Evolutionary conservation across 2,888 invertebrate species (phyloP), one percentile per base, ranked within the genome.

Genomic region (Acleris emargana): DNA sequence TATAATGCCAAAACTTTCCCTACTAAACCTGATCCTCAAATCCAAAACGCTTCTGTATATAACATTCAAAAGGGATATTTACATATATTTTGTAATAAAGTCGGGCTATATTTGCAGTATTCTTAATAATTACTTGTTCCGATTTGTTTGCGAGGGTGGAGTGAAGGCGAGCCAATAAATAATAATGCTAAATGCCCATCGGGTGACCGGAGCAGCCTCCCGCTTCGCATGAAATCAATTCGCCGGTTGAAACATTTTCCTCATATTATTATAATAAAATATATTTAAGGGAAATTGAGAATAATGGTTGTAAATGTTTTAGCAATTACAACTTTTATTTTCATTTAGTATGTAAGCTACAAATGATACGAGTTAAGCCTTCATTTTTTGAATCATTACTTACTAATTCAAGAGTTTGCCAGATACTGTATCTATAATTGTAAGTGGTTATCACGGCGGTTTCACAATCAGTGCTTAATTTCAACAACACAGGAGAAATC

Each of bases 81-180:
- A 57, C 55, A 61, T 66, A 66, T 17, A 73, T 77, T 75, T 73
- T 80, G 76, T 74, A 84, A 83, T 83, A 84, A 87, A 81, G 78
- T 80, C 78, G 79, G 76, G 74, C 73, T 82, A 80, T 90, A 85
- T 91, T 91, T 89, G 81, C 87, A 80, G 83, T 88, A 89, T 91
- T 87, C 89, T 90, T 89, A 90, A 91, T 91, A 89, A 91, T 91
- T 91, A 91, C 89, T 87, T 91, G 84, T 89, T 89, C 87, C 87
- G 87, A 86, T 90, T 89, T 91, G 87, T 91, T 91, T 90, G 86
- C 86, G 74, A 76, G 76, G 77, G 74, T 73, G 72, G 74, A 80
- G 79, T 86, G 88, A 85, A 89, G 84, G 83, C 85, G 80, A 86
- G 87, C 87, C 89, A 87, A 91, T 91, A 92, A 91, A 91, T 91